Base-by-base conservation (phyloP, 1,140 invertebrate genomes). In the Agrilus planipennis region DNA sequence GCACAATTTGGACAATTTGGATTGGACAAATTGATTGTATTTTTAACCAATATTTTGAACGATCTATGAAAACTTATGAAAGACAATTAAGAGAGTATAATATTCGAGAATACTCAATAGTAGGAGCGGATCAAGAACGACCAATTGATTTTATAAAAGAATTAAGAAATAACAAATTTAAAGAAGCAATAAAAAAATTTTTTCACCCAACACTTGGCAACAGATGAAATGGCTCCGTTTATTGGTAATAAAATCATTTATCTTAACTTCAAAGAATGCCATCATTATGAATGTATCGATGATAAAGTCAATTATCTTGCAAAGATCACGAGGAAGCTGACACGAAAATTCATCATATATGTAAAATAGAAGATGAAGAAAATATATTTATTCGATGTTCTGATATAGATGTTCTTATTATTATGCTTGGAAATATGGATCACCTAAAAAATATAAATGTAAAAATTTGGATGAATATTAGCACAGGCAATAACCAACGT, bases 341-440 rank as follows among this genome's bases (percentile, higher is more conserved):
- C 35, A 58, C 47, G 11, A 58, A 55, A 40, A 52, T 55, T 14
- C 51, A 45, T 43, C 52, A 51, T 46, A 39, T 44, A 19, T 54
- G 52, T 39, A 46, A 46, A 15, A 39, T 45, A 6, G 37, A 49
- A 31, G 6, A 31, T 6, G 27, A 35, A 16, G 29, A 23, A 18
- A 10, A 41, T n/a, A 46, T 29, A 44, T 34, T 43, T 39, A 45
- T 45, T 41, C 55, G 42, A 21, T 37, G n/a, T 45, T 55, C 15
- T 44, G 52, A 59, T 46, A 57, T 51, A 9, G 58, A 63, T 46
- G 49, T 63, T 34, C 25, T 43, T n/a, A 42, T 55, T 12, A 60
- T 60, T 12, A 51, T 60, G 48, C 29, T 60, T 1, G 56, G 46
- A 31, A 44, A 60, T 50, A 60, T 60, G 52, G 30, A 55, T 41